phyloP scores from a whole-genome alignment of 2,888 invertebrate genomes.

The Peribatodes rhomboidaria region DNA sequence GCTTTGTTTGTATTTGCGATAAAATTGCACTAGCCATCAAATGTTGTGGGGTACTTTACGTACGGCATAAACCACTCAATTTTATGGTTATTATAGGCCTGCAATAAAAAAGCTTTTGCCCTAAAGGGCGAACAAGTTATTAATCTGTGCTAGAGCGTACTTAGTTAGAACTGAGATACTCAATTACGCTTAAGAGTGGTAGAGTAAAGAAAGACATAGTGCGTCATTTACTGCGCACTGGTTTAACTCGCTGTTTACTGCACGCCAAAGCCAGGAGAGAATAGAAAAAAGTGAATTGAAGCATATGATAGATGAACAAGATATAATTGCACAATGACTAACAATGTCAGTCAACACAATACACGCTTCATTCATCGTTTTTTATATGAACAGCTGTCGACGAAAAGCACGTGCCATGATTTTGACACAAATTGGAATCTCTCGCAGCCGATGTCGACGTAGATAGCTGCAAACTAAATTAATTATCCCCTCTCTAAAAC shows the following conservation, averaged over 20 bases:
- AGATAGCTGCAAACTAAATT: conserved; percentile 56
- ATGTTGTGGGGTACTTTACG: conserved; percentile 34
- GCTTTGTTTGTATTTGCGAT: conserved; percentile 53
- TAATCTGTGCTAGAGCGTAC: conserved; percentile 30
- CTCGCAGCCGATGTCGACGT: conserved; percentile 52
- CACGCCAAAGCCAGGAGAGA: conserved; percentile 9
- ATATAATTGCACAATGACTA: conserved; percentile 64
- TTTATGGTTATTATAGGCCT: conserved; percentile 40
- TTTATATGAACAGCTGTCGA: conserved; percentile 71
- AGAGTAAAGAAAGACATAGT: conserved; percentile 11
- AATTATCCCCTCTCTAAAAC: conserved; percentile 63
- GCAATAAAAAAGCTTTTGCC: conserved; percentile 39
- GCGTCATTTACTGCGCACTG: conserved; percentile 10
- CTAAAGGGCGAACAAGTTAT: conserved; percentile 35
- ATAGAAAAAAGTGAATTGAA: conserved; percentile 52
- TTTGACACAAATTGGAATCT: conserved; percentile 50
- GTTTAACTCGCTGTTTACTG: not conserved
- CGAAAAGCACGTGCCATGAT: conserved; percentile 58
- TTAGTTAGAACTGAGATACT: conserved; percentile 32
- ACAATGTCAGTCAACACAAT: conserved; percentile 64
- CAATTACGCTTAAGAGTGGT: conserved; percentile 51
- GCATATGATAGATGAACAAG: conserved; percentile 70
- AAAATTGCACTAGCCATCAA: conserved; percentile 37
- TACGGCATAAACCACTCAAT: conserved; percentile 41
- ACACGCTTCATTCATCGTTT: conserved; percentile 59